phyloP scores from a whole-genome alignment of 2,888 invertebrate genomes.

The Seira musarum region DNA sequence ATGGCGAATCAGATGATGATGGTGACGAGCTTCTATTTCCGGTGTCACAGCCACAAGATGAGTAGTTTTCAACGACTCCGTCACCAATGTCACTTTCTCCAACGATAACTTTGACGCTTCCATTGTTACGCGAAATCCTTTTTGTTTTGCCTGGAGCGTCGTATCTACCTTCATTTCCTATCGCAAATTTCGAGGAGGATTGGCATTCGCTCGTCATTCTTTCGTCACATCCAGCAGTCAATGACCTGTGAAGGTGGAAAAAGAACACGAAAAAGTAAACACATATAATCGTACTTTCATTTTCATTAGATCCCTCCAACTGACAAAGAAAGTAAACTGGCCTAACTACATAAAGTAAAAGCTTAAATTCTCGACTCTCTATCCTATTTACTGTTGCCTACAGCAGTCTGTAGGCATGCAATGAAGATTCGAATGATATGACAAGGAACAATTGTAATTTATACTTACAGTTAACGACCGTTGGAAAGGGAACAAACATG shows the following conservation, averaged over 20 bases:
- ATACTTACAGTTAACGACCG: not conserved
- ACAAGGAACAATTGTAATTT: not conserved
- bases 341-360: too few species aligned
- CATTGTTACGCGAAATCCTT: not conserved
- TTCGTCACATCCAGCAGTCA: constrained; percentile 16
- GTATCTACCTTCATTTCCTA: constrained; percentile 1
- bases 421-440: not conserved
- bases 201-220: not conserved
- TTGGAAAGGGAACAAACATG: not conserved
- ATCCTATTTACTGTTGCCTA: too few species aligned
- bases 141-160: not conserved
- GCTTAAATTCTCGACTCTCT: too few species aligned
- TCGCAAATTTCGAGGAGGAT: not conserved
- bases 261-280: constrained; percentile 11
- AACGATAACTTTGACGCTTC: constrained; percentile 11
- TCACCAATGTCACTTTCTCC: constrained; percentile 4
- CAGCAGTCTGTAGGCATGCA: too few species aligned
- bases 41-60: constrained; percentile 29
- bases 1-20: constrained; percentile 17
- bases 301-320: not conserved
- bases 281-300: not conserved
- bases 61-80: not conserved
- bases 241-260: constrained; percentile 15
- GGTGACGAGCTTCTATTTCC: constrained; percentile 33
- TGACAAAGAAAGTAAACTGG: too few species aligned